phyloP scores from a whole-genome alignment of 1,140 invertebrate species.

The Cheumatopsyche charites region DNA sequence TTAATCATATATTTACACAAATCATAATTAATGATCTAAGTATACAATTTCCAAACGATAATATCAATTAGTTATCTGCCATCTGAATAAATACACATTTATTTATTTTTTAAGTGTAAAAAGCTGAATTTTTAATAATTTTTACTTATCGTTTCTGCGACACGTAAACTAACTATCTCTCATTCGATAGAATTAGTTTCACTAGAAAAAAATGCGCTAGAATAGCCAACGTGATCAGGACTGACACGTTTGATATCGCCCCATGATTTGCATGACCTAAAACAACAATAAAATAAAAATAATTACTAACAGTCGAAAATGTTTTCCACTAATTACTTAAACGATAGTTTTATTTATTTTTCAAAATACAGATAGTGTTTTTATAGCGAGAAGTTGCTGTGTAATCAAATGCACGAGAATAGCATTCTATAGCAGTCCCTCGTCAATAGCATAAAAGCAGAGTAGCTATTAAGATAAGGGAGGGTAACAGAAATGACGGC shows the following conservation, averaged over 20 bases:
- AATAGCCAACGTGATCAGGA: constrained; percentile 18
- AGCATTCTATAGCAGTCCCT: background rate
- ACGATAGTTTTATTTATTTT: constrained; percentile 2
- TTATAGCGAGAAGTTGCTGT: background rate
- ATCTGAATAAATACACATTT: constrained; percentile 17
- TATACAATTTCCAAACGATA: constrained; percentile 29
- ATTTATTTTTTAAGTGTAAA: constrained; percentile 7
- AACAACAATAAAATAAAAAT: constrained; percentile 24
- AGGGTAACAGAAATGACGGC: background rate
- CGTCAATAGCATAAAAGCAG: too few relatives aligned
- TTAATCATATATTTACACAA: constrained; percentile 25
- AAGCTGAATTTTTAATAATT: constrained; percentile 17
- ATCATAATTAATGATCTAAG: constrained; percentile 21
- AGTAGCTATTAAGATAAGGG: background rate
- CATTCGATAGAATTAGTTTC: constrained; percentile 33
- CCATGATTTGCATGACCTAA: constrained; percentile 16
- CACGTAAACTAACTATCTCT: constrained; percentile 43
- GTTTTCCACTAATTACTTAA: background rate
- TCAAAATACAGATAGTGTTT: background rate
- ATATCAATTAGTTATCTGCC: background rate
- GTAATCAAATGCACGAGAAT: background rate
- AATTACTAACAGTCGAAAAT: too few relatives aligned
- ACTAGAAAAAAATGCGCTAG: constrained; percentile 40
- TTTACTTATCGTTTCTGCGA: constrained; percentile 16
- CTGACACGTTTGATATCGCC: constrained; percentile 12